Evolutionary conservation across 2,797 vertebrate genomes (phyloP), one percentile per base, ranked within the genome.

Genomic region (Esox masquinongy): DNA sequence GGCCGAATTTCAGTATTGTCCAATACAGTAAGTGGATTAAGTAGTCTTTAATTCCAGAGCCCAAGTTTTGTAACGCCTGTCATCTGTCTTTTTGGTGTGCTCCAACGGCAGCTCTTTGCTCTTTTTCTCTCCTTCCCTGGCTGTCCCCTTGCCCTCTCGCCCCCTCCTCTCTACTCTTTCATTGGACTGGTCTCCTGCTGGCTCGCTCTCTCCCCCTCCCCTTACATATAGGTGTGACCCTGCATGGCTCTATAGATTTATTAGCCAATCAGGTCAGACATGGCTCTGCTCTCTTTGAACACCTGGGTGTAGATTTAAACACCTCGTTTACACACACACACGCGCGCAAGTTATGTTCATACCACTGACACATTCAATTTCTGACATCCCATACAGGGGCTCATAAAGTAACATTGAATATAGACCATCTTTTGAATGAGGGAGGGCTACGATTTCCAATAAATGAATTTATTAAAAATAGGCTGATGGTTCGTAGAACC

Each of bases 151-250:
- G 69, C n/a, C 53, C 73, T 77, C 75, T 70, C 11, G 14, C 61
- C 19, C 50, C 68, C 24, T 6, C 29, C 36, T 39, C 29, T 39
- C 16, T 63, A 24, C 70, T 16, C n/a, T 73, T 26, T 43, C 79
- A 80, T 79, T 83, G 88, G 93, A 84, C 74, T 26, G 31, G 43
- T 64, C 68, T 80, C 70, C 74, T 73, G 69, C 63, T 19, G 47
- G 22, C 68, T 68, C 43, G 50, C 64, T 47, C 26, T 39, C 36
- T 6, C 63, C 22, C 67, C 19, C 43, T 50, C 73, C 49, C 82
- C 89, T 94, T 83, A 79, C 93, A 90, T 84, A 51, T 39, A 64
- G 75, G 92, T 93, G 93, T 80, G 66, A 87, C 87, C 82, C 84
- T 72, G 81, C 84, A 79, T 0, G 64, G 70, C 75, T 71, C 77